A percentile compares a stretch with the other conserved stretches of the same genome.
Evolutionary conservation across 1,140 invertebrate species (phyloP).

Genomic region (Trichonephila inaurata): DNA sequence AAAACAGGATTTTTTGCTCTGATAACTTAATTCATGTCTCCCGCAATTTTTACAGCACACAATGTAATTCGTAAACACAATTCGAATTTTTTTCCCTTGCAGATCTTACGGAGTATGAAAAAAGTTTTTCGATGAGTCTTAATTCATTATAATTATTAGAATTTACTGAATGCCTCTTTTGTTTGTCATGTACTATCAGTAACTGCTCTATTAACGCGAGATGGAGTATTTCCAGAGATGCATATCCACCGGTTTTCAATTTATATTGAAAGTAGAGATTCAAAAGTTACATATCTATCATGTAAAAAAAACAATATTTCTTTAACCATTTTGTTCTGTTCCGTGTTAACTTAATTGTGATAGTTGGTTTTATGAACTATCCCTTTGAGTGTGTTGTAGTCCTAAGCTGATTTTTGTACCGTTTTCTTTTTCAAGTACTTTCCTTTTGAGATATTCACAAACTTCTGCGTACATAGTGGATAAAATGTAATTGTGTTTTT

Average conservation of each 20-base stretch:
- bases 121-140: background rate
- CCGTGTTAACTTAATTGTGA: no score
- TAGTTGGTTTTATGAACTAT: background rate
- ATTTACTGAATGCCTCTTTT: background rate
- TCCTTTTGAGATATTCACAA: background rate
- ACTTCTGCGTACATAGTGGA: background rate
- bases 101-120: background rate
- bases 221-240: background rate
- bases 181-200: background rate
- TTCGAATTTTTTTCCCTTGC: background rate
- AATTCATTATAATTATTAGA: background rate
- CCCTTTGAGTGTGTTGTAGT: background rate
- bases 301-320: no score
- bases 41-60: background rate
- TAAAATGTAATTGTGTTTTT: background rate
- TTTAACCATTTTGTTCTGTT: no score
- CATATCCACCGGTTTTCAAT: background rate
- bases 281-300: background rate
- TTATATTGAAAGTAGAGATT: background rate
- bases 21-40: background rate
- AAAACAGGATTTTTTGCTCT: background rate
- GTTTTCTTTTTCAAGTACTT: background rate
- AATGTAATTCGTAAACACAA: background rate
- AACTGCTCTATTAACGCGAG: background rate
- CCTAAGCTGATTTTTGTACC: background rate